A percentile compares a stretch with the other conserved stretches of the same genome.
phyloP scores from a whole-genome alignment of 2,888 invertebrate genomes.

The Cancer borealis region DNA sequence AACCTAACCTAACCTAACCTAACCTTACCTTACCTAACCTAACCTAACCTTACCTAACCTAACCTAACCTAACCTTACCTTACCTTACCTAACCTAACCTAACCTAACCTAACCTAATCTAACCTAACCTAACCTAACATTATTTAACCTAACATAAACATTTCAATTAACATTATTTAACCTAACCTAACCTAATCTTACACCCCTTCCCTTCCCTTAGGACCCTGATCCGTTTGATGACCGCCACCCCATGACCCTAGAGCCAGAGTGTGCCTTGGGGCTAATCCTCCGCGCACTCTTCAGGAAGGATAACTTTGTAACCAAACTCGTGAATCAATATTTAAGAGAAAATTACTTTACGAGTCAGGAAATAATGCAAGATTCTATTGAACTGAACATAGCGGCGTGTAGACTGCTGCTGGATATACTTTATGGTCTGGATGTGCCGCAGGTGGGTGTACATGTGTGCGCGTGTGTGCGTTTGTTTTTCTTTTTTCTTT shows the following conservation, averaged over 20 bases:
- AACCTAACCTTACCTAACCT: not conserved
- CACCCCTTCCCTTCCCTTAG: too few relatives aligned
- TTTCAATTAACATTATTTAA: too few relatives aligned
- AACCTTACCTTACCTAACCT: not conserved
- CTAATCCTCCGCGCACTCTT: conserved; percentile 94
- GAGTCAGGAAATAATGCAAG: conserved; percentile 84
- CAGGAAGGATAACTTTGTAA: conserved; percentile 96
- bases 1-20: too few relatives aligned
- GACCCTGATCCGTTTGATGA: conserved; percentile 99
- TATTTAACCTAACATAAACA: too few relatives aligned
- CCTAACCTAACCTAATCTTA: not conserved
- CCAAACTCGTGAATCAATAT: conserved; percentile 91
- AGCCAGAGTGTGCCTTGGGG: conserved; percentile 94
- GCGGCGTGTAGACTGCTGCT: conserved; percentile 94
- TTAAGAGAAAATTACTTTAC: conserved; percentile 91
- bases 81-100: too few relatives aligned
- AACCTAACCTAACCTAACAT: too few relatives aligned
- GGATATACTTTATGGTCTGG: conserved; percentile 96
- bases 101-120: too few relatives aligned
- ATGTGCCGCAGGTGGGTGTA: conserved; percentile 88
- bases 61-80: not conserved
- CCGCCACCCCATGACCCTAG: conserved; percentile 95
- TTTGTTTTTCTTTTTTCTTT: too few relatives aligned
- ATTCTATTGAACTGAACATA: conserved; percentile 90
- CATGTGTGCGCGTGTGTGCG: too few relatives aligned